A percentile compares a stretch with the other conserved stretches of the same genome.
Conservation (phyloP, 2,797 vertebrate species). For the Labeo calbasu region DNA sequence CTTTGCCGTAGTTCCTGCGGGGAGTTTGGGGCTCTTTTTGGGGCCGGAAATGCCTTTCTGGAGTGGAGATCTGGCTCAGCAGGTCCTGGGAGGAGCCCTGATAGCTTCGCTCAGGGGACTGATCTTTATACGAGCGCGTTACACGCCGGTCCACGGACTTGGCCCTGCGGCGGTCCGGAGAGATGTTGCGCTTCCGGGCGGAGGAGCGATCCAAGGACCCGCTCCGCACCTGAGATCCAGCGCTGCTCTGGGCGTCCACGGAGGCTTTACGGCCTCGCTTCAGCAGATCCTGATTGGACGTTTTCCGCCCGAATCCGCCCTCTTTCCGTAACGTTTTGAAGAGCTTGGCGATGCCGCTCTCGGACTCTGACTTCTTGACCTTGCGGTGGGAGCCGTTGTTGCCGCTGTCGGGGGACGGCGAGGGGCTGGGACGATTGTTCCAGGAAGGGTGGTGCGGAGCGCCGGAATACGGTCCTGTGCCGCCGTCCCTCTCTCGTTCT, state of each 20-base stretch:
- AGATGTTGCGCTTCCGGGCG: slow-evolving; percentile 77
- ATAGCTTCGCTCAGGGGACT: slow-evolving; percentile 81
- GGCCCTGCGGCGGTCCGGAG: slow-evolving; percentile 84
- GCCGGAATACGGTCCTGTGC: slow-evolving; percentile 83
- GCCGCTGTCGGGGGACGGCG: slow-evolving; percentile 78
- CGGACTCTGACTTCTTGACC: slow-evolving; percentile 82
- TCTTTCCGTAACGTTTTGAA: slow-evolving; percentile 83
- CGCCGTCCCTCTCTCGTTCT: slow-evolving; percentile 73
- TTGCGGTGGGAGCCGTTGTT: slow-evolving; percentile 78
- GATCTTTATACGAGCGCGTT: slow-evolving; percentile 80
- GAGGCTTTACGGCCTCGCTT: slow-evolving; percentile 76
- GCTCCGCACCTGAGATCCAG: slow-evolving; percentile 73
- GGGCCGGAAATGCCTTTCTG: slow-evolving; percentile 71
- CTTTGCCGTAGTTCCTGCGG: slow-evolving; percentile 63
- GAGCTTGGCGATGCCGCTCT: slow-evolving; percentile 82
- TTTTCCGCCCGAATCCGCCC: slow-evolving; percentile 80
- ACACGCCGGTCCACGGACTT: slow-evolving; percentile 82
- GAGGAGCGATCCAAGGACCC: slow-evolving; percentile 91
- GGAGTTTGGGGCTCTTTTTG: slow-evolving; percentile 71
- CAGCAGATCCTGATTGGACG: slow-evolving; percentile 76
- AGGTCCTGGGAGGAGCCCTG: slow-evolving; percentile 57
- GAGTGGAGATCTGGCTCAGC: slow-evolving; percentile 65
- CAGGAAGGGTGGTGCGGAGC: slow-evolving; percentile 82
- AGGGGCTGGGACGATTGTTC: slow-evolving; percentile 82
- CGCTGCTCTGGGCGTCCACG: slow-evolving; percentile 71